Evolutionary conservation across 2,113 vertebrate species (phyloP).

Genomic region (Prochilodus magdalenae): DNA sequence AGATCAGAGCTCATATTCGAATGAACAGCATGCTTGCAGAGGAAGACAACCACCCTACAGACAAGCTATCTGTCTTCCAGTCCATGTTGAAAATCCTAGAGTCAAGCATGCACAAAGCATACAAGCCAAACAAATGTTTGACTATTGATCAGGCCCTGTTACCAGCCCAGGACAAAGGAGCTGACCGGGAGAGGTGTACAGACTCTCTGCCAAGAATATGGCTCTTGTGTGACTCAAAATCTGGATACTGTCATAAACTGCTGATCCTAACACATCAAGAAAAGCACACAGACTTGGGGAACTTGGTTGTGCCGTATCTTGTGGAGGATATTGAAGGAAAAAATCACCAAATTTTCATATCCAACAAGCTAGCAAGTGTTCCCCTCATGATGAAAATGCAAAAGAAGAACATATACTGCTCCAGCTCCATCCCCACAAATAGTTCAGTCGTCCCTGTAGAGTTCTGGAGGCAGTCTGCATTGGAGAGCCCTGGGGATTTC

Average conservation of each 20-base stretch:
- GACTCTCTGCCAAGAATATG: slow-evolving; percentile 72
- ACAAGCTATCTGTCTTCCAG: slow-evolving; percentile 70
- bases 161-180: slow-evolving; percentile 65
- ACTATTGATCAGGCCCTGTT: slow-evolving; percentile 73
- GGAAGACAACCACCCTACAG: background rate
- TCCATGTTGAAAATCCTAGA: slow-evolving; percentile 70
- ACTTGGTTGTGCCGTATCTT: slow-evolving; percentile 68
- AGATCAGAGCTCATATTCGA: slow-evolving; percentile 71
- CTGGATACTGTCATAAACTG: slow-evolving; percentile 79
- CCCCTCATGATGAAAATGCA: slow-evolving; percentile 71
- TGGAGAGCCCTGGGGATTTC: slow-evolving; percentile 72
- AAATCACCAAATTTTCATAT: slow-evolving; percentile 77
- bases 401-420: slow-evolving; percentile 69
- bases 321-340: slow-evolving; percentile 69
- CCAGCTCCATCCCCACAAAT: slow-evolving; percentile 70
- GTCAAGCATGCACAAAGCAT: slow-evolving; percentile 69
- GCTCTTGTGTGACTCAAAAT: slow-evolving; percentile 82
- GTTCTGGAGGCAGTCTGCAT: slow-evolving; percentile 66
- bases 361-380: slow-evolving; percentile 67
- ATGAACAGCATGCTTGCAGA: slow-evolving; percentile 68
- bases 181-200: slow-evolving; percentile 23
- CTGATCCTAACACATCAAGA: slow-evolving; percentile 63
- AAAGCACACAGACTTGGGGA: slow-evolving; percentile 61
- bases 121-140: slow-evolving; percentile 73
- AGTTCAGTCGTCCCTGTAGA: slow-evolving; percentile 64